A percentile compares a stretch with the other conserved stretches of the same genome.
These are phyloP conservation scores for Arizona elegans DNA, from an alignment of 2,113 vertebrate species.

Conservation along the genomic window DNA sequence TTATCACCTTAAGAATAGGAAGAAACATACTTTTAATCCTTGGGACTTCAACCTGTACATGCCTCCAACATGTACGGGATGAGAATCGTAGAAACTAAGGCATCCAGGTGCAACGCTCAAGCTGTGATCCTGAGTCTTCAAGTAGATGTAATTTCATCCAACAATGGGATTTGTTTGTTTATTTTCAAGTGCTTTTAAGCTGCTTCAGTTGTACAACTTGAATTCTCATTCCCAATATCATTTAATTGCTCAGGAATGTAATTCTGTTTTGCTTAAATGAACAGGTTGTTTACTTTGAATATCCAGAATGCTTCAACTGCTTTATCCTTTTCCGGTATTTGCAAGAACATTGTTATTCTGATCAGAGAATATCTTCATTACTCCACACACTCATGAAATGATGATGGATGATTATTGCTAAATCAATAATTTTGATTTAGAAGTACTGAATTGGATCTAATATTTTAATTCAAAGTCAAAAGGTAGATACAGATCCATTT, in stretches of 20 bases:
- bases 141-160: neutral
- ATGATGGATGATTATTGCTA: neutral
- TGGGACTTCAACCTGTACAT: neutral
- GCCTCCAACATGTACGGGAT: neutral
- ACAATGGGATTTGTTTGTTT: neutral
- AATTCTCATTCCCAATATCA: neutral
- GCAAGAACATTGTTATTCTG: neutral
- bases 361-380: neutral
- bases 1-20: neutral
- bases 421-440: neutral
- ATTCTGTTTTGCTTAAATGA: neutral
- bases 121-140: neutral
- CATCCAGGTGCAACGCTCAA: neutral
- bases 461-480: constrained; percentile 8
- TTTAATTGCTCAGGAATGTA: neutral
- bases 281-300: neutral
- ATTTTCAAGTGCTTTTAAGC: neutral
- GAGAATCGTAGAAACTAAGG: neutral
- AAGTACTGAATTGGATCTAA: constrained; percentile 6
- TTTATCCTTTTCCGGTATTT: neutral
- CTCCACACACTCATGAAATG: neutral
- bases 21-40: neutral
- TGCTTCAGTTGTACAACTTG: neutral
- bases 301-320: constrained; percentile 7
- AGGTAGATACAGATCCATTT: neutral